Conservation (phyloP, 30 jellyfish, hydroid and myxozoan genomes). For the Turritopsis rubra region DNA sequence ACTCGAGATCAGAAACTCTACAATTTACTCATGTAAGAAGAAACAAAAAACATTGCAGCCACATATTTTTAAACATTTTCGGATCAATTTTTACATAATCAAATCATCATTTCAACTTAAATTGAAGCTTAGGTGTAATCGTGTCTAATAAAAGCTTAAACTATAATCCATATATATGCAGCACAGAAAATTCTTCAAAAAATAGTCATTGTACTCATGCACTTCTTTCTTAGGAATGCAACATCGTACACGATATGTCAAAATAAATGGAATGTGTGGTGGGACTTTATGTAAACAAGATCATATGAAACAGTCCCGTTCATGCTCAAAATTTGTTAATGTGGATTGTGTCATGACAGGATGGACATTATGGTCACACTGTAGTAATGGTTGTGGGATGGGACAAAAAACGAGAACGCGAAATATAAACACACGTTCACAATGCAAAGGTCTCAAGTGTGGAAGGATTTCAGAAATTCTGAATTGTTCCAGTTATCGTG, state of each 20-base stretch:
- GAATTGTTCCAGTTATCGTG: constrained; percentile 65
- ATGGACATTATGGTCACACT: constrained; percentile 79
- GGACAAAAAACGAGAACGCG: constrained; percentile 52
- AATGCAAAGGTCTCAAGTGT: constrained; percentile 62
- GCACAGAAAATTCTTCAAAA: no score
- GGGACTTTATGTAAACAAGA: constrained; percentile 50
- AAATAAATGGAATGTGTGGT: constrained; percentile 53
- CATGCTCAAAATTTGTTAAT: constrained; percentile 48
- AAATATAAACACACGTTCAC: constrained; percentile 39
- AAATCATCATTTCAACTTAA: no score
- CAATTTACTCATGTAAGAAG: no score
- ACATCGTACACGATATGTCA: constrained; percentile 49
- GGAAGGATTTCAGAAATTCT: constrained; percentile 34
- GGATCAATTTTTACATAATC: no score
- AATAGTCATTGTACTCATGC: neutral
- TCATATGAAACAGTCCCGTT: constrained; percentile 27
- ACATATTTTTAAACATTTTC: no score
- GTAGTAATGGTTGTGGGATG: constrained; percentile 80
- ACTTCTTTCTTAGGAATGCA: constrained; percentile 43
- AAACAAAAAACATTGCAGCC: no score
- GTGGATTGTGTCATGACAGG: constrained; percentile 63
- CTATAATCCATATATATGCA: no score
- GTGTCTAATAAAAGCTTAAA: no score
- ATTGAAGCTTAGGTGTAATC: no score
- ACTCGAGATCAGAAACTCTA: no score